A percentile compares a stretch with the other conserved stretches of the same genome.
Evolutionary conservation across 2,113 vertebrate genomes (phyloP).

Genomic region (Trachemys scripta): DNA sequence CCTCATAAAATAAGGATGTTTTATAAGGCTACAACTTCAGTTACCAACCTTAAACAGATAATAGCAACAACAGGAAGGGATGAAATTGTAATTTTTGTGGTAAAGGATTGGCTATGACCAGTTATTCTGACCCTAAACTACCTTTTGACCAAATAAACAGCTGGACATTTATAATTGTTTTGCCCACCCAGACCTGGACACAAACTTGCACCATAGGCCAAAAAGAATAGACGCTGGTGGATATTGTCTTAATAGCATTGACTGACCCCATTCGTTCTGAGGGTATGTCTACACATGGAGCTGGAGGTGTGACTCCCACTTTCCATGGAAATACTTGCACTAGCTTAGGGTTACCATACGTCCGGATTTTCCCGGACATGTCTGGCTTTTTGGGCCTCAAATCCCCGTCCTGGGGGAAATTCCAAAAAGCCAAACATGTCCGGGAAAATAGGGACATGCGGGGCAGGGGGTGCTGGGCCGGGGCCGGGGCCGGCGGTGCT

Average conservation of each 20-base stretch:
- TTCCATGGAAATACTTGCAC: neutral
- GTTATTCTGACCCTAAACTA: neutral
- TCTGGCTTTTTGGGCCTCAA: too few relatives aligned
- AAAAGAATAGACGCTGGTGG: neutral
- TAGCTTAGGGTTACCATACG: too few relatives aligned
- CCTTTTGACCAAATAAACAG: neutral
- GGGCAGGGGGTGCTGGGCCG: too few relatives aligned
- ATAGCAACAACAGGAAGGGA: too few relatives aligned
- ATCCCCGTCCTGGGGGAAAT: too few relatives aligned
- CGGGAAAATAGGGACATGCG: too few relatives aligned
- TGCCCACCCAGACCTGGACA: neutral
- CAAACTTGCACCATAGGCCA: neutral
- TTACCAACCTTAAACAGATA: neutral
- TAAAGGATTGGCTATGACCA: neutral
- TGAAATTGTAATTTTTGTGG: neutral
- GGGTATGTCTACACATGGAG: neutral
- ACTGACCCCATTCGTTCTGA: neutral
- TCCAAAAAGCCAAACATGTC: too few relatives aligned
- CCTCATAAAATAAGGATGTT: neutral
- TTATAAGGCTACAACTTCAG: neutral
- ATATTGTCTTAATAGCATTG: neutral
- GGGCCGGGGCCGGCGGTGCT: too few relatives aligned
- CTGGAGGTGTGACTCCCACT: neutral
- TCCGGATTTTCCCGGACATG: too few relatives aligned
- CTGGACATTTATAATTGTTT: neutral